phyloP scores from a whole-genome alignment of 2,888 invertebrate species.

The Eristalinus sepulchralis region DNA sequence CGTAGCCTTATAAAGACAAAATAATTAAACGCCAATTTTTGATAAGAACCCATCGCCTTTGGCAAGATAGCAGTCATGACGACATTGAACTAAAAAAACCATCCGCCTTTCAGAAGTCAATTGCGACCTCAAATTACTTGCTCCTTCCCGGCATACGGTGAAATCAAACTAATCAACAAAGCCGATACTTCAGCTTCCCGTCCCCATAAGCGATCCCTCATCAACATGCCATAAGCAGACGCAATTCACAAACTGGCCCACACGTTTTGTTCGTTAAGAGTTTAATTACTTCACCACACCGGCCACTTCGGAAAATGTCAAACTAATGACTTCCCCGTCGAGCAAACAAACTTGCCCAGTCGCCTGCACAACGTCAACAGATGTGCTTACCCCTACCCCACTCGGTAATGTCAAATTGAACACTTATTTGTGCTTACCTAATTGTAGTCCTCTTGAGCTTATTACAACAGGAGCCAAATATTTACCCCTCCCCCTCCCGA shows the following conservation, averaged over 20 bases:
- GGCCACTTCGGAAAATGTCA: background rate
- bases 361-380: background rate
- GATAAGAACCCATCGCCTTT: no score
- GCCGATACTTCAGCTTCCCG: no score
- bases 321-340: background rate
- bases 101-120: no score
- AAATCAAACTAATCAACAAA: no score
- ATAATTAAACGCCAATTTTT: no score
- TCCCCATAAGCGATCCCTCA: no score
- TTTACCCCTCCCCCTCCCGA: constrained; percentile 1
- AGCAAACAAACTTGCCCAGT: background rate
- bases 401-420: background rate
- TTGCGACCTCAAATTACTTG: no score
- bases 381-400: background rate
- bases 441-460: constrained; percentile 1
- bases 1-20: no score
- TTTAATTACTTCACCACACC: background rate
- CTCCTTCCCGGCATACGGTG: no score
- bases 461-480: constrained; percentile 20
- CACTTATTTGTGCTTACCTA: constrained; percentile 16
- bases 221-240: no score
- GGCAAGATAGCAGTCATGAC: no score
- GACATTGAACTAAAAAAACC: no score
- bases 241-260: background rate
- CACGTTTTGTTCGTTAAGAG: background rate